Conservation (phyloP, 2,113 vertebrate species). For the Camelus bactrianus region DNA sequence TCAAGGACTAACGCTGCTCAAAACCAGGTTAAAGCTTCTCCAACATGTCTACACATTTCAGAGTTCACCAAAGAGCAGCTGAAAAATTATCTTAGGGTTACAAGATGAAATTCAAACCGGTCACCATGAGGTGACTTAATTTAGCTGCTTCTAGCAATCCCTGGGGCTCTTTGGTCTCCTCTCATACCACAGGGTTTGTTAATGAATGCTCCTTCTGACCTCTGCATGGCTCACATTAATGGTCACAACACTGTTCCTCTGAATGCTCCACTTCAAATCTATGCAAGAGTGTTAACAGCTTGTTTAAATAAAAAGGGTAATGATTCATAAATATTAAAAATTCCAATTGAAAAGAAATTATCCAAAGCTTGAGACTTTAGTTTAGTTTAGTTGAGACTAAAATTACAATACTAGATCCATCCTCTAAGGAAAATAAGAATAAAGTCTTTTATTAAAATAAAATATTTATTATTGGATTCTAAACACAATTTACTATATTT, state of each 20-base stretch:
- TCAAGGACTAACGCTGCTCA: constrained; percentile 31
- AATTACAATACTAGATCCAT: neutral
- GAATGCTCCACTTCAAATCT: neutral
- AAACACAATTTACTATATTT: constrained; percentile 1
- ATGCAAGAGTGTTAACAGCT: neutral
- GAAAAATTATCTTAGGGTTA: constrained; percentile 53
- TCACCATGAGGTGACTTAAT: constrained; percentile 39
- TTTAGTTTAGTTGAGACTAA: neutral
- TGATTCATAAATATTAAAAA: neutral
- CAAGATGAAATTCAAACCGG: constrained; percentile 54
- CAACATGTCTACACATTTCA: constrained; percentile 16
- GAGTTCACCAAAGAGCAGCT: constrained; percentile 51
- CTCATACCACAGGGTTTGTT: neutral
- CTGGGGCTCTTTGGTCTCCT: neutral
- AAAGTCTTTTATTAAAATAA: constrained; percentile 31
- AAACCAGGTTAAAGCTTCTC: neutral
- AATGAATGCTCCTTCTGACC: constrained; percentile 7
- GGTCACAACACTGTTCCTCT: neutral
- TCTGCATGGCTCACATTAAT: neutral
- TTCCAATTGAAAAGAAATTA: constrained; percentile 49
- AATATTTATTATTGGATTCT: constrained; percentile 1
- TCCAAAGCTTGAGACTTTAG: neutral
- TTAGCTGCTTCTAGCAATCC: neutral
- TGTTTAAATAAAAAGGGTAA: constrained; percentile 42
- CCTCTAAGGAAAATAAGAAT: neutral